A percentile compares a stretch with the other conserved stretches of the same genome.
Conservation (phyloP, 2,888 invertebrate genomes). For the Margaritifera margaritifera region DNA sequence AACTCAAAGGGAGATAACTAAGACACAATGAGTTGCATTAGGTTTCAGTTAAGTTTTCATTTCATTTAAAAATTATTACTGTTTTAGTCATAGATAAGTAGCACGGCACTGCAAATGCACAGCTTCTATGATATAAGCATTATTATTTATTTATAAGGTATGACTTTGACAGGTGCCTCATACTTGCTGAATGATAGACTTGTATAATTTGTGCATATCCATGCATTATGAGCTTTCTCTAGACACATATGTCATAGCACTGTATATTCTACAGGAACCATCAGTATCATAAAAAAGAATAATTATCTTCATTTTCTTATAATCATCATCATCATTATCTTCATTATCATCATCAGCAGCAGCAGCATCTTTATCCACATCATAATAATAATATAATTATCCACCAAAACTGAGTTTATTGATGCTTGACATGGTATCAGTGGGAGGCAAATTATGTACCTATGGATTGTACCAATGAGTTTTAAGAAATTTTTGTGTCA, state of each 20-base stretch:
- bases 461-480: not conserved
- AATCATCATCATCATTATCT: conserved; percentile 13
- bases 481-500: not conserved
- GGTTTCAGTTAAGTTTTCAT: too few relatives aligned
- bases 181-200: not conserved
- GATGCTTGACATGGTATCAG: too few relatives aligned
- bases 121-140: too few relatives aligned
- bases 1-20: too few relatives aligned
- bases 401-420: not conserved
- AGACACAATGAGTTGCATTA: too few relatives aligned
- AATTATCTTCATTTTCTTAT: not conserved
- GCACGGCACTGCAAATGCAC: too few relatives aligned
- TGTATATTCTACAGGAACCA: too few relatives aligned
- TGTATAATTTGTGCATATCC: not conserved
- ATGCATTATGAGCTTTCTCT: not conserved
- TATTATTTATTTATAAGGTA: not conserved
- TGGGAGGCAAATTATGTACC: too few relatives aligned
- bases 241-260: too few relatives aligned
- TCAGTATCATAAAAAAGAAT: not conserved
- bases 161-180: not conserved
- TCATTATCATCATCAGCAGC: conserved; percentile 13
- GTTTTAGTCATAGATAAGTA: too few relatives aligned
- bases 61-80: too few relatives aligned
- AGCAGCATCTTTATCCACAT: not conserved
- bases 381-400: not conserved